Evolutionary conservation across 92 coral and sea anemone genomes (phyloP).

Genomic region (Meandrina meandrites): DNA sequence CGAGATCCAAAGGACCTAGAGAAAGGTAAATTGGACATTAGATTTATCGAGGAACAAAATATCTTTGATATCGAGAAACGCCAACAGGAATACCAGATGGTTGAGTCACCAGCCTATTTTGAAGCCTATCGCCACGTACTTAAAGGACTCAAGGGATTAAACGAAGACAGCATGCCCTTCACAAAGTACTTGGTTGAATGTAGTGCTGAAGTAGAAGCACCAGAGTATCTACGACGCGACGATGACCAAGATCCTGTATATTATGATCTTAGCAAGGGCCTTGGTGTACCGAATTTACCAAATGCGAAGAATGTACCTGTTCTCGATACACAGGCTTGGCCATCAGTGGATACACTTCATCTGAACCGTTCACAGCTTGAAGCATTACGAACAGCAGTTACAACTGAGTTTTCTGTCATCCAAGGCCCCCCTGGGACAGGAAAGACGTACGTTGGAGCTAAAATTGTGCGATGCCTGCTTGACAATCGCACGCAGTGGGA

Average conservation of each 20-base stretch:
- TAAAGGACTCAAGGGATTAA: conserved; percentile 62
- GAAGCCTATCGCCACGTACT: conserved; percentile 82
- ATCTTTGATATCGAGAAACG: conserved; percentile 53
- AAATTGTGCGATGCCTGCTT: conserved; percentile 65
- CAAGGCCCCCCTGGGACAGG: conserved; percentile 93
- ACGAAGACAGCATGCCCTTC: conserved; percentile 70
- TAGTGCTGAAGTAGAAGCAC: conserved; percentile 60
- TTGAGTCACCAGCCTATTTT: conserved; percentile 84
- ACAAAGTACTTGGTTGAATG: conserved; percentile 74
- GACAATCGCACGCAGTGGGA: conserved; percentile 38
- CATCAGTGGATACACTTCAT: conserved; percentile 44
- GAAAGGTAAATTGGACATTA: conserved; percentile 55
- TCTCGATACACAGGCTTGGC: conserved; percentile 57
- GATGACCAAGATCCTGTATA: conserved; percentile 27
- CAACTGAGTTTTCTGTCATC: conserved; percentile 77
- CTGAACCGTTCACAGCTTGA: conserved; percentile 70
- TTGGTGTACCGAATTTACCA: background rate
- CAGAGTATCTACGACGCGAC: conserved; percentile 58
- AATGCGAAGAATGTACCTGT: conserved; percentile 30
- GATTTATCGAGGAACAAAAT: conserved; percentile 60
- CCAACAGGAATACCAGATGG: conserved; percentile 53
- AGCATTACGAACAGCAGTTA: conserved; percentile 73
- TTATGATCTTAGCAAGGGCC: conserved; percentile 50
- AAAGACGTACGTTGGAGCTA: conserved; percentile 76
- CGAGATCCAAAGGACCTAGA: conserved; percentile 57